These are phyloP conservation scores for Ypsolopha sequella DNA, from an alignment of 2,888 invertebrate genomes.

Conservation along the genomic window DNA sequence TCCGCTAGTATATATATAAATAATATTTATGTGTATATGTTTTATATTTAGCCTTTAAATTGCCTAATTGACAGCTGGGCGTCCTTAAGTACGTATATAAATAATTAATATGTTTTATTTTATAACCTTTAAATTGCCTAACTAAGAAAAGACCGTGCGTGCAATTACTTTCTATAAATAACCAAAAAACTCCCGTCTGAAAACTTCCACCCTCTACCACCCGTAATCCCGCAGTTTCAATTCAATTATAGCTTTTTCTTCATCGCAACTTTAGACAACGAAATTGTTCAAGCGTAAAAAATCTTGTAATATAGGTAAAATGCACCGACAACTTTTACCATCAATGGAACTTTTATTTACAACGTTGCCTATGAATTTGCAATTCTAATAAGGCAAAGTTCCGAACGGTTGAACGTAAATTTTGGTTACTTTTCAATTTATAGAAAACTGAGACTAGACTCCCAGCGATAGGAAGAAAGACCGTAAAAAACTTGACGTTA, in stretches of 20 bases:
- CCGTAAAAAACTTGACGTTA: neutral
- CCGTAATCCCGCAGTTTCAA: constrained; percentile 12
- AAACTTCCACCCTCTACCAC: constrained; percentile 34
- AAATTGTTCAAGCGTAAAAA: neutral
- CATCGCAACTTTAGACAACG: neutral
- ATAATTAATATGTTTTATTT: constrained; percentile 32
- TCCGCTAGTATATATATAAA: no score
- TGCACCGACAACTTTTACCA: no score
- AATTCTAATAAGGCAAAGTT: neutral
- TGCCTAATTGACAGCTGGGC: no score
- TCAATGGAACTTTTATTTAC: no score
- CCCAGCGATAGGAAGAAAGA: neutral
- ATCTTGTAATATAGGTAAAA: no score
- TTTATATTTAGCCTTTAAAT: no score
- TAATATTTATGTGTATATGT: no score
- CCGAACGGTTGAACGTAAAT: no score
- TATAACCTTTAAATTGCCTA: constrained; percentile 36
- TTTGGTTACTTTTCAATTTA: no score
- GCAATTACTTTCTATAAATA: constrained; percentile 22
- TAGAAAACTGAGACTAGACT: no score
- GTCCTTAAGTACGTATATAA: constrained; percentile 12
- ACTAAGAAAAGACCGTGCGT: neutral
- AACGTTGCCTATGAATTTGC: neutral
- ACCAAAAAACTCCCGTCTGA: constrained; percentile 40
- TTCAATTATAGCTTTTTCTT: constrained; percentile 8